phyloP scores from a whole-genome alignment of 1,140 invertebrate species.

The Temnothorax curvispinosus region DNA sequence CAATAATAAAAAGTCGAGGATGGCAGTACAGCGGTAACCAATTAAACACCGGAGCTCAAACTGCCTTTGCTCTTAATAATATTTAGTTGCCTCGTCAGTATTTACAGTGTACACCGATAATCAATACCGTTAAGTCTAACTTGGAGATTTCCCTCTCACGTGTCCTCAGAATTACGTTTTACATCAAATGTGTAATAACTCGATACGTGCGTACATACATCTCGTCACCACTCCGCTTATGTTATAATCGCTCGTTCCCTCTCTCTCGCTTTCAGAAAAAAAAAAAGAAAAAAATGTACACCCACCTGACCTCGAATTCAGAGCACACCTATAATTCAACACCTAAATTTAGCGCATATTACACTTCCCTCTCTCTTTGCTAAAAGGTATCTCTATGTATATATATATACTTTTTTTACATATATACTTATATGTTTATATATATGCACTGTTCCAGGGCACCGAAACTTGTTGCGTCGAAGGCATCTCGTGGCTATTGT shows the following conservation, averaged over 20 bases:
- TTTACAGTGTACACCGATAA: slow-evolving; percentile 76
- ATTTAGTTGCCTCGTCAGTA: slow-evolving; percentile 68
- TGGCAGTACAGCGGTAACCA: slow-evolving; percentile 63
- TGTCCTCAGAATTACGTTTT: slow-evolving; percentile 58
- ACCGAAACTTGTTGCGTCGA: slow-evolving; percentile 80
- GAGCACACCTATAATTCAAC: slow-evolving; percentile 58
- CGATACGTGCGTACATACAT: slow-evolving; percentile 49
- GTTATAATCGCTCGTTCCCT: not conserved
- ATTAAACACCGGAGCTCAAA: slow-evolving; percentile 62
- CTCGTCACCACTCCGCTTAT: slow-evolving; percentile 29
- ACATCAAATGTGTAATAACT: slow-evolving; percentile 51
- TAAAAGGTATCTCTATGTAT: slow-evolving; percentile 43
- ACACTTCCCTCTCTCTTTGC: slow-evolving; percentile 38
- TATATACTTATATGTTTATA: slow-evolving; percentile 27
- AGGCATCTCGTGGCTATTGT: slow-evolving; percentile 85
- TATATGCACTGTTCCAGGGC: slow-evolving; percentile 74
- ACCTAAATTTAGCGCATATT: slow-evolving; percentile 59
- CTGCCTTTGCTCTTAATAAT: slow-evolving; percentile 62
- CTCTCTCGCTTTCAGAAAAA: not conserved
- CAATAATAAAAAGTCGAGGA: slow-evolving; percentile 43
- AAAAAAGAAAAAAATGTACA: slow-evolving; percentile 29
- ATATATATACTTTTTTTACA: slow-evolving; percentile 38
- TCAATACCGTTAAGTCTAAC: slow-evolving; percentile 66
- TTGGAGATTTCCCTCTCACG: slow-evolving; percentile 57
- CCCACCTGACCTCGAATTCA: slow-evolving; percentile 28